Conservation (phyloP, 2,888 invertebrate species). For the Salticus scenicus region DNA sequence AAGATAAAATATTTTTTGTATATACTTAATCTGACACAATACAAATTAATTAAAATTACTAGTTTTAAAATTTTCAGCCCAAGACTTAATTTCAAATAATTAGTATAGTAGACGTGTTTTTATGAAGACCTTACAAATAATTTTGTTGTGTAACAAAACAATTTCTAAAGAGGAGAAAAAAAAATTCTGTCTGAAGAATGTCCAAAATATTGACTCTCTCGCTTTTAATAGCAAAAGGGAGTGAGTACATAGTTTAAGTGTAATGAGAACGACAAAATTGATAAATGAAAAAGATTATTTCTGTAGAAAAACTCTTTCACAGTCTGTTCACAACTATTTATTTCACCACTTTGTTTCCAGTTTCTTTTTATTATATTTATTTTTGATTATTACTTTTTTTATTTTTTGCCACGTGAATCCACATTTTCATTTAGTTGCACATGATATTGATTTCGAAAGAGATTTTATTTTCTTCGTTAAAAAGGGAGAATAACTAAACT, state of each 20-base stretch:
- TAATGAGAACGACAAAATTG: neutral
- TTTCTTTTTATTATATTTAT: neutral
- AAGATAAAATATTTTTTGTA: too few relatives aligned
- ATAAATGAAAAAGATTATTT: constrained; percentile 7
- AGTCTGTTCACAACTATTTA: neutral
- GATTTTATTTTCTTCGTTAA: neutral
- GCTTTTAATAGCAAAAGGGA: neutral
- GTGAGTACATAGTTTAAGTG: neutral
- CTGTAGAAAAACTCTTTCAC: neutral
- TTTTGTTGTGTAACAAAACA: too few relatives aligned
- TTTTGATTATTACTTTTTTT: neutral
- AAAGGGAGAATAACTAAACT: neutral
- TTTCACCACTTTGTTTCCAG: neutral
- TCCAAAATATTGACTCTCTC: neutral
- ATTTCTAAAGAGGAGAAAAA: neutral
- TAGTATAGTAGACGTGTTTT: too few relatives aligned
- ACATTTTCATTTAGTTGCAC: neutral
- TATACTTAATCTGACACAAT: too few relatives aligned
- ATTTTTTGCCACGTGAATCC: neutral
- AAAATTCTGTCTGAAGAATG: neutral
- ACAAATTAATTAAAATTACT: too few relatives aligned
- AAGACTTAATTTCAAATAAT: too few relatives aligned
- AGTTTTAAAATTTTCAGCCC: too few relatives aligned
- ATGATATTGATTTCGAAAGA: neutral
- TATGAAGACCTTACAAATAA: too few relatives aligned